Evolutionary conservation across 2,888 invertebrate species (phyloP).

Genomic region (Lasioglossum oenotherae): DNA sequence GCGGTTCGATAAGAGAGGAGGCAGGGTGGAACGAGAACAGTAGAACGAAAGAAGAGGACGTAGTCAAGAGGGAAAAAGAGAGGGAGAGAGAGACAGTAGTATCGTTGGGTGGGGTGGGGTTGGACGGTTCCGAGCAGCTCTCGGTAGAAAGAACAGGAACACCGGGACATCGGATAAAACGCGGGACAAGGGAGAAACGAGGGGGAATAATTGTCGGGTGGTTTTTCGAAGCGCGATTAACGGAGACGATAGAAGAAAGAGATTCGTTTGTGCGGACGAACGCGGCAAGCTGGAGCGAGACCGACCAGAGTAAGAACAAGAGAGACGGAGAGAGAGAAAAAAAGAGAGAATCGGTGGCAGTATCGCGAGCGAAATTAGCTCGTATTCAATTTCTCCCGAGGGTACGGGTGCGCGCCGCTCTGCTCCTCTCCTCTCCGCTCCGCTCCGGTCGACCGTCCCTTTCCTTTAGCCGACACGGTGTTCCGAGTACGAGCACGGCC

Average conservation of each 20-base stretch:
- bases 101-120: background rate
- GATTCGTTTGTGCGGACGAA: slow-evolving; percentile 63
- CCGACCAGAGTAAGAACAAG: background rate
- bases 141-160: background rate
- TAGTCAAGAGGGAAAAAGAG: background rate
- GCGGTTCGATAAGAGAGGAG: slow-evolving; percentile 54
- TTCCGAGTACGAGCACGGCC: slow-evolving; percentile 65
- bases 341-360: slow-evolving; percentile 67
- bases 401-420: slow-evolving; percentile 62
- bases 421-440: background rate
- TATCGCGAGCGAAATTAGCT: slow-evolving; percentile 83
- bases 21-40: background rate
- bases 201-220: slow-evolving; percentile 54
- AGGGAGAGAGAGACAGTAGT: background rate
- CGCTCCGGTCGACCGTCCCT: slow-evolving; percentile 31
- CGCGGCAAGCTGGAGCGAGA: slow-evolving; percentile 23
- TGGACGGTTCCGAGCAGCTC: slow-evolving; percentile 1
- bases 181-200: background rate
- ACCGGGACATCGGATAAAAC: slow-evolving; percentile 21
- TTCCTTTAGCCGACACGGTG: slow-evolving; percentile 68
- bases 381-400: slow-evolving; percentile 83
- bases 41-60: background rate
- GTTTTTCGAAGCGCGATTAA: slow-evolving; percentile 66
- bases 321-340: background rate
- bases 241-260: slow-evolving; percentile 54